These are phyloP conservation scores for Mirounga angustirostris DNA, from an alignment of 2,113 vertebrate species.

Conservation along the genomic window DNA sequence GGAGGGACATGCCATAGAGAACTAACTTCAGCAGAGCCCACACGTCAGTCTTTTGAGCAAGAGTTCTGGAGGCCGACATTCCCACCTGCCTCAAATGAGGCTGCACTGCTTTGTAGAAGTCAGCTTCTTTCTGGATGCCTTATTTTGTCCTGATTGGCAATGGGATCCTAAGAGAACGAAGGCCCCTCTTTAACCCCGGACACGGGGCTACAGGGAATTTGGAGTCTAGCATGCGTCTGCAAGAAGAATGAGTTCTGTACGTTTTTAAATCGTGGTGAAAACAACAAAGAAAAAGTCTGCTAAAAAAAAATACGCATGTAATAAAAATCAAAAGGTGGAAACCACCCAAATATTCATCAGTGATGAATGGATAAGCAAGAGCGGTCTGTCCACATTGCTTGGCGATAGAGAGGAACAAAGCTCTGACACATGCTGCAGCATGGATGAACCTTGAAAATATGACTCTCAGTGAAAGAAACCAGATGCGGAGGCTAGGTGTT, in stretches of 20 bases:
- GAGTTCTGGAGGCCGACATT: background rate
- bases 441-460: background rate
- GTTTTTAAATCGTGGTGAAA: background rate
- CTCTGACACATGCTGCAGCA: fast-evolving
- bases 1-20: fast-evolving
- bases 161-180: background rate
- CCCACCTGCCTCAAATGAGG: background rate
- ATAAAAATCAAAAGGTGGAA: background rate
- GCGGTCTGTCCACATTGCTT: fast-evolving
- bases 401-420: background rate
- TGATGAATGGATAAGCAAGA: background rate
- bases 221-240: background rate
- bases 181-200: background rate
- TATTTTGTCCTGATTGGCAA: background rate
- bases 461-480: background rate
- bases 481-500: background rate
- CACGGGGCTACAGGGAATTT: background rate
- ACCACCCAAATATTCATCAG: background rate
- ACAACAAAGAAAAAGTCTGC: background rate
- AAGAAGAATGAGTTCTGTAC: background rate
- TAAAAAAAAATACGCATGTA: background rate
- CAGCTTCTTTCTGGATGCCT: background rate
- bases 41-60: fast-evolving
- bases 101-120: background rate
- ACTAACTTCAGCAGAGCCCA: background rate